Base-by-base conservation (phyloP, 2,888 invertebrate genomes). In the Oscheius sp. region DNA sequence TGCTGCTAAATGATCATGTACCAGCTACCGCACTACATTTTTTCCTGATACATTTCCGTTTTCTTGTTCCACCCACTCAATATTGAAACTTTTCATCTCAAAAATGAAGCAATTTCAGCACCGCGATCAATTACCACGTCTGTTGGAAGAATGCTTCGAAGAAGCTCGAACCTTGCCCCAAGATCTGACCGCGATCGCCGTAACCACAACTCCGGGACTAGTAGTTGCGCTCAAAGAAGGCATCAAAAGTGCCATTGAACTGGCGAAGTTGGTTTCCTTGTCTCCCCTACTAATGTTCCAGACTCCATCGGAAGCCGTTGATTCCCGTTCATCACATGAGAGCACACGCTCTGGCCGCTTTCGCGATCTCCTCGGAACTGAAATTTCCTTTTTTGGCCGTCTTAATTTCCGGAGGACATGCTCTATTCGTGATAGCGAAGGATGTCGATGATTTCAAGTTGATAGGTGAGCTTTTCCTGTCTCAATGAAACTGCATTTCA, bases 321-420 rank as follows among this genome's bases (percentile, higher is more conserved):
- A 94, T 99, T 89, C 96, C 98, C 0, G 93, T 99, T 76, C 98
- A 99, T 91, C 99, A 99, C 87, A 99, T 99, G 99, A 94, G 97
- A 91, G 98, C 99, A 1, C 99, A 99, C 92, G 96, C 98, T 3
- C 91, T 99, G 74, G 94, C 94, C 66, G 90, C 92, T 79, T 93
- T 93, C 66, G 90, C 99, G 29, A 87, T 92, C 86, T 65, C 50
- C 10, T 62, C 72, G 5, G 55, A 78, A 4, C 60, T 88, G 37
- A 51, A 75, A 32, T 87, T 82, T 63, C 88, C 88, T 11, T 88
- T 87, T 72, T 62, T 85, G 42, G 71, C 84, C 3, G 75, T 88
- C 47, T 77, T 88, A 4, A 76, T 88, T 7, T 87, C 87, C 21
- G 88, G 88, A 2, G 88, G 85, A 7, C 88, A 88, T 72, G 83